Base-by-base conservation (phyloP, 2,113 vertebrate species). In the Mystacornis crossleyi region DNA sequence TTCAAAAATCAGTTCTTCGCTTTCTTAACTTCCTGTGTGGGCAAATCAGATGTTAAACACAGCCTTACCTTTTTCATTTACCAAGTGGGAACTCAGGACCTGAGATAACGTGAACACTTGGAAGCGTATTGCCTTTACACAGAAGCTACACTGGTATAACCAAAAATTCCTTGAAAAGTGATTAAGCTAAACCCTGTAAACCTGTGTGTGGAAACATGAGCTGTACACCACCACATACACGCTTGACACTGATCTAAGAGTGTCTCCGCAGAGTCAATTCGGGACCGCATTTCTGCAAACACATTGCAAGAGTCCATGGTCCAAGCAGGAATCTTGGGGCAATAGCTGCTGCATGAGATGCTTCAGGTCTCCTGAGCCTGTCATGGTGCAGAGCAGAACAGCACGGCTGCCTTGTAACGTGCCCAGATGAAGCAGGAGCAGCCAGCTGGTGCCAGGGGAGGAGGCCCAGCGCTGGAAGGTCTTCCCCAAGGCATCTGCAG, bases 251-350 rank as follows among this genome's bases (percentile, higher is more conserved):
- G 9, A 66, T 5, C 29, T 87, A n/a, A 31, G 28, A 50, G 34
- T 2, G 5, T 4, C 47, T 14, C 10, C 2, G 14, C 2, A 36
- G 38, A 61, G 38, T 1, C 65, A 36, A 0, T 62, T 3, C 24
- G 38, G 36, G 23, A 43, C 18, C 18, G 12, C 24, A 14, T n/a
- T 66, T 58, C 73, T 78, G 60, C 34, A 60, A 61, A 50, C 4
- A 8, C 0, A 4, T 14, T 33, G n/a, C 38, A 57, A 33, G 45
- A 25, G 4, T 42, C 43, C 47, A 7, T 2, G 17, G 57, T 38
- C 38, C 67, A 53, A 0, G 5, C 1, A 2, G 51, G n/a, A 54
- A 67, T 10, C 18, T 19, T 14, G n/a, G 67, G 43, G 58, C 72
- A 65, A 17, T 0, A 45, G 34, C 43, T n/a, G 38, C 48, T 54